Percentiles rank a stretch among this genome's conserved stretches.
Conservation (phyloP, 2,113 vertebrate species). For the Labeo catla region DNA sequence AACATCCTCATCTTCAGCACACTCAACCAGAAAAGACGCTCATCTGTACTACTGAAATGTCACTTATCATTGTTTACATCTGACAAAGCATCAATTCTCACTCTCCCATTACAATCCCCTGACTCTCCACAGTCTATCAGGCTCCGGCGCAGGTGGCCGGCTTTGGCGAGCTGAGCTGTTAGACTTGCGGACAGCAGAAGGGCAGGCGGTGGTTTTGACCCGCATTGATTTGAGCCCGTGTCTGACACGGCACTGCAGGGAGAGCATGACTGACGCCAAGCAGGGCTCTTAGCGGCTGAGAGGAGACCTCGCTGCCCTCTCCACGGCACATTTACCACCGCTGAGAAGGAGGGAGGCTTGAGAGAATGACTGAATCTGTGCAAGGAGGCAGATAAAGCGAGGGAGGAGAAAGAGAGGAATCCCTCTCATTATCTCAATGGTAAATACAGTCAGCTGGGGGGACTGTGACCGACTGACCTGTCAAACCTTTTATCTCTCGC, state of each 20-base stretch:
- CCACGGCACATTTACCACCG: conserved; percentile 35
- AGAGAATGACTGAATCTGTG: conserved; percentile 31
- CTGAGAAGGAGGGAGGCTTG: conserved; percentile 6
- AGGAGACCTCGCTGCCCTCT: conserved; percentile 46
- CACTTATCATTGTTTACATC: conserved; percentile 23
- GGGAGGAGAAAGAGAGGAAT: conserved; percentile 59
- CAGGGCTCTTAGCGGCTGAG: conserved; percentile 33
- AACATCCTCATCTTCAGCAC: not conserved
- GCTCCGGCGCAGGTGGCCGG: conserved; percentile 19
- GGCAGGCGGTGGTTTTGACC: conserved; percentile 59
- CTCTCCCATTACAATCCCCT: conserved; percentile 18
- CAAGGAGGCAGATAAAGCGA: not conserved
- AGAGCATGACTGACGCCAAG: conserved; percentile 42
- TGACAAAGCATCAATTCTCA: conserved; percentile 3
- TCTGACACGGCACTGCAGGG: conserved; percentile 64
- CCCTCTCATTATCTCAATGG: conserved; percentile 66
- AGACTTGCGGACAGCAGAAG: conserved; percentile 25
- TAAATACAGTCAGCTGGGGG: conserved; percentile 34
- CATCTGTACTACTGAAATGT: not conserved
- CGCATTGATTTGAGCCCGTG: conserved; percentile 65
- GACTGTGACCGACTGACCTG: conserved; percentile 37
- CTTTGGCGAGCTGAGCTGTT: conserved; percentile 37
- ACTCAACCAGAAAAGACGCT: not conserved
- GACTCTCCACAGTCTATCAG: conserved; percentile 30
- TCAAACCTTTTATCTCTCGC: conserved; percentile 43